phyloP scores from a whole-genome alignment of 1,140 invertebrate genomes.

The Macrobrachium rosenbergii region DNA sequence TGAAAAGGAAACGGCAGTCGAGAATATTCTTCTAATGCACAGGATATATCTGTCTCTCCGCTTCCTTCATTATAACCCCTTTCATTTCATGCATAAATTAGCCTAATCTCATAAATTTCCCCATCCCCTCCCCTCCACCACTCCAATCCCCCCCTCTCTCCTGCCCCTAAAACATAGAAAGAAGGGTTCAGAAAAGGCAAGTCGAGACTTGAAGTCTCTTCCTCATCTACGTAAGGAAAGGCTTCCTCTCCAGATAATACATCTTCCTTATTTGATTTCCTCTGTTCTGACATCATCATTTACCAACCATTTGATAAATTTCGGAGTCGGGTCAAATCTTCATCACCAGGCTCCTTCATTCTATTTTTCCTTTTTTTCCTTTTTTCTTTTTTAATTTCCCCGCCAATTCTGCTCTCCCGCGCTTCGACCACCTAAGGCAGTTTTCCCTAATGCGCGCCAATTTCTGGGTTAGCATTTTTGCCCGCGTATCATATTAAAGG shows the following conservation, averaged over 20 bases:
- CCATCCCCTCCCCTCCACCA: background rate
- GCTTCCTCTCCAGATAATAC: background rate
- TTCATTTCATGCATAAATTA: too few relatives aligned
- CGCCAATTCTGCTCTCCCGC: background rate
- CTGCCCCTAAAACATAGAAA: background rate
- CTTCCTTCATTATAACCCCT: too few relatives aligned
- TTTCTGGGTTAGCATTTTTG: background rate
- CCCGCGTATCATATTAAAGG: background rate
- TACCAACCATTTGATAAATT: too few relatives aligned
- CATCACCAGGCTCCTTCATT: background rate
- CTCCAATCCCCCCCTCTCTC: background rate
- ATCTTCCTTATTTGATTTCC: too few relatives aligned
- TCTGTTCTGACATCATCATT: too few relatives aligned
- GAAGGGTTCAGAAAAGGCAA: too few relatives aligned
- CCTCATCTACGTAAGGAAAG: background rate
- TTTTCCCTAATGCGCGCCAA: slow-evolving; percentile 8
- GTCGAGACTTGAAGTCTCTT: background rate
- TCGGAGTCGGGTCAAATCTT: background rate
- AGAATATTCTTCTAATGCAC: too few relatives aligned
- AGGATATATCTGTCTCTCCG: too few relatives aligned
- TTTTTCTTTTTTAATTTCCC: background rate
- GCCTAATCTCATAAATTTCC: too few relatives aligned
- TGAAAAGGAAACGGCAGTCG: too few relatives aligned
- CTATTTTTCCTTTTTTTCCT: background rate
- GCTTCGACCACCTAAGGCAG: slow-evolving; percentile 1